Percentiles rank a stretch among this genome's conserved stretches.
Evolutionary conservation across 2,797 vertebrate species (phyloP).

Genomic region (Triplophysa bombifrons): DNA sequence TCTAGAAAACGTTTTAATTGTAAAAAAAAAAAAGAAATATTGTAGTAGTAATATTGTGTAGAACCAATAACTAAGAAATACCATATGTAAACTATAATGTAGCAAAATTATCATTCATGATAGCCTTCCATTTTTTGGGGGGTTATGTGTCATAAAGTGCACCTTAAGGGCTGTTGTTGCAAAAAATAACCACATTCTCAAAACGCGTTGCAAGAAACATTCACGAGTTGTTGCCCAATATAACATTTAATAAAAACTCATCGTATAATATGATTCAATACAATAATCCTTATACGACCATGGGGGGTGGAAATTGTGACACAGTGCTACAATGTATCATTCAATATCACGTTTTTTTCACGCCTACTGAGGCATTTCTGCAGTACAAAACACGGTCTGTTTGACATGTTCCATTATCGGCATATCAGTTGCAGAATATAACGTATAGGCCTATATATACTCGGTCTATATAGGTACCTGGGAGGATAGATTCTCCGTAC

Average conservation of each 20-base stretch:
- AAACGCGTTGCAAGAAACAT: neutral
- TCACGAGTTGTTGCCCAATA: too few relatives aligned
- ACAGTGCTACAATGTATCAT: neutral
- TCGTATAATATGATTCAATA: too few relatives aligned
- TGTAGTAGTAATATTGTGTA: too few relatives aligned
- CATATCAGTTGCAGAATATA: neutral
- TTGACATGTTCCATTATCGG: neutral
- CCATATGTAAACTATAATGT: too few relatives aligned
- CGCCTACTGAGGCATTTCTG: neutral
- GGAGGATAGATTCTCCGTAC: neutral
- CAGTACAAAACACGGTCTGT: neutral
- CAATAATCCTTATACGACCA: neutral
- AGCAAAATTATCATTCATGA: too few relatives aligned
- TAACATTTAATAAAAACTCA: too few relatives aligned
- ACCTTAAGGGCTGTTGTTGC: neutral
- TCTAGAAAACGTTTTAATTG: too few relatives aligned
- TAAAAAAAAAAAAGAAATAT: too few relatives aligned
- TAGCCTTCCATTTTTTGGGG: too few relatives aligned
- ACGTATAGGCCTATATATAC: neutral
- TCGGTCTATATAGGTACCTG: neutral
- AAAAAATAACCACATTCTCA: neutral
- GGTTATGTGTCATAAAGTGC: too few relatives aligned
- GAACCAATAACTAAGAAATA: too few relatives aligned
- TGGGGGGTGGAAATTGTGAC: neutral
- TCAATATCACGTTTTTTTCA: neutral